Base-by-base conservation (phyloP, 2,797 vertebrate species). In the Odontamblyopus rebecca region DNA sequence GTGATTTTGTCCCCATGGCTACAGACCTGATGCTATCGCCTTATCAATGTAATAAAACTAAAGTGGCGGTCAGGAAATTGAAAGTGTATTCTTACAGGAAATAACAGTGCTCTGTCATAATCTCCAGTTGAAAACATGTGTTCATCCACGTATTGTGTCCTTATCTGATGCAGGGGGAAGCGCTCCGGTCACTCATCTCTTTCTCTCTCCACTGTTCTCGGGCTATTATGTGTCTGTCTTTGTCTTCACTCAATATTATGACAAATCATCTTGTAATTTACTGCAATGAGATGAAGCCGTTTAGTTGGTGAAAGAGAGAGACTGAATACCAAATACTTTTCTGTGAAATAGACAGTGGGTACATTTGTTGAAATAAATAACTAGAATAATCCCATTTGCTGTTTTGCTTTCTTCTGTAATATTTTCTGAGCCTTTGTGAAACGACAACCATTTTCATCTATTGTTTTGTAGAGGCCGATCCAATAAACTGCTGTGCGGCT, bases 101-200 rank as follows among this genome's bases (percentile, higher is more conserved):
- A 99, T 99, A 96, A 98, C 95, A 93, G 95, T 93, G 95, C 95
- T 97, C 95, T 89, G 96, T 98, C 97, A 98, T 97, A 96, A 97
- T 96, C 96, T 96, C 95, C 95, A 95, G 95, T 89, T 89, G 86
- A 94, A 93, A 96, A 96, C 95, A 96, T 92, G 91, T 97, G 97
- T 98, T 97, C 95, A 91, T 93, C 86, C 88, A 85, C 89, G 85
- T 91, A 94, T 91, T 94, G 93, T 93, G 80, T 89, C 77, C 72
- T 72, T 96, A 97, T 97, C 96, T 95, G 95, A 98, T 98, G 82
- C 48, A 38, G 75, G 75, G 61, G 82, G 69, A 85, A 86, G 81
- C 74, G 76, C 76, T 79, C 82, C 87, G 91, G 92, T 92, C 91
- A 93, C 86, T 80, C 82, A 75, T 88, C 69, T 86, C 81, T 86